A percentile compares a stretch with the other conserved stretches of the same genome.
phyloP scores from a whole-genome alignment of 2,797 vertebrate genomes.

The Amphiprion clarkii region DNA sequence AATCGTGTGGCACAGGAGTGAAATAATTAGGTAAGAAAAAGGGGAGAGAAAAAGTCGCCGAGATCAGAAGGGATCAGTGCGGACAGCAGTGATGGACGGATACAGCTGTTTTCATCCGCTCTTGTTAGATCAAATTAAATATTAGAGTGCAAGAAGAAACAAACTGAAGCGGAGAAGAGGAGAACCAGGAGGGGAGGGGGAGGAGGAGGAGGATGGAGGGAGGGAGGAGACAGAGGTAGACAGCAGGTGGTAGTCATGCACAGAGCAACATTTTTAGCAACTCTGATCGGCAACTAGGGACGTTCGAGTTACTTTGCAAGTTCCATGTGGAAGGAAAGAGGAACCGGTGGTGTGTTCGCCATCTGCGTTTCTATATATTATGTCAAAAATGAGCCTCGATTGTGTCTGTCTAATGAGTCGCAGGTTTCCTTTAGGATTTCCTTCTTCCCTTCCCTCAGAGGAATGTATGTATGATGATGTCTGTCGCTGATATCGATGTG shows the following conservation, averaged over 20 bases:
- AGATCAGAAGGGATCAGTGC: slow-evolving; percentile 71
- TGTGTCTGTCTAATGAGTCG: slow-evolving; percentile 5
- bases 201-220: slow-evolving; percentile 68
- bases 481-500: not conserved
- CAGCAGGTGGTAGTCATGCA: slow-evolving; percentile 79
- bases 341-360: not conserved
- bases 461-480: not conserved
- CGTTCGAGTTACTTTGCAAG: slow-evolving; percentile 12
- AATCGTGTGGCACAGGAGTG: slow-evolving; percentile 67
- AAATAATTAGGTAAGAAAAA: slow-evolving; percentile 90
- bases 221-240: slow-evolving; percentile 68
- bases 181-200: slow-evolving; percentile 51
- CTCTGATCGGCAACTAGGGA: slow-evolving; percentile 38
- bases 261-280: slow-evolving; percentile 70
- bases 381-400: not conserved
- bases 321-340: not conserved
- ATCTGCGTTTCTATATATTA: not conserved
- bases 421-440: not conserved
- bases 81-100: slow-evolving; percentile 71
- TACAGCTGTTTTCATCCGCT: slow-evolving; percentile 82
- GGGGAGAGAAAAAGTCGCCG: slow-evolving; percentile 30
- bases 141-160: slow-evolving; percentile 85
- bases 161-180: slow-evolving; percentile 67
- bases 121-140: slow-evolving; percentile 83
- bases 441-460: not conserved